These are phyloP conservation scores for Eupsilia transversa DNA, from an alignment of 2,888 invertebrate genomes.

Conservation along the genomic window DNA sequence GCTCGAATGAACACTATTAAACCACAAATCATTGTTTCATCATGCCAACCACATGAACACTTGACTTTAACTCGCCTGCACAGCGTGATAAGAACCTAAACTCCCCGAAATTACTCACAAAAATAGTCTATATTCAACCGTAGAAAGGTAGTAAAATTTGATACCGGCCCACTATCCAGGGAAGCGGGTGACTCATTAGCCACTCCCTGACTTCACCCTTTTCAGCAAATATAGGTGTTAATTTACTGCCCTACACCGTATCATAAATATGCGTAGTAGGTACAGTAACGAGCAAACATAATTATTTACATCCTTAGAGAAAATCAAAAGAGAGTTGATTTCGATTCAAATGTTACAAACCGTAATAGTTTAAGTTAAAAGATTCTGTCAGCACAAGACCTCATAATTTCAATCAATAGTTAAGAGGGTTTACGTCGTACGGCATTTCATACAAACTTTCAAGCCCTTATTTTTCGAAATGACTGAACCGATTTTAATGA, in stretches of 20 bases:
- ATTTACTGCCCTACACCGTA: conserved; percentile 29
- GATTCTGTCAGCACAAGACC: background rate
- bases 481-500: too few species aligned
- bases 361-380: background rate
- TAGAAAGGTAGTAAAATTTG: conserved; percentile 21
- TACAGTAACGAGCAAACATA: conserved; percentile 6
- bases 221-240: conserved; percentile 45
- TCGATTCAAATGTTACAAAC: background rate
- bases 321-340: background rate
- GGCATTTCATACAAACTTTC: too few species aligned
- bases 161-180: conserved; percentile 28
- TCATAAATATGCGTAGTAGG: conserved; percentile 35
- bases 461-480: too few species aligned
- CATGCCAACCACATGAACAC: background rate
- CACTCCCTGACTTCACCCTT: conserved; percentile 44
- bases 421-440: too few species aligned
- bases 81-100: conserved; percentile 25
- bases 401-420: background rate
- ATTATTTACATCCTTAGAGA: background rate
- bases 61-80: background rate
- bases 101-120: background rate
- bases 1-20: background rate
- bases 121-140: conserved; percentile 17
- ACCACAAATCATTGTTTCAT: background rate
- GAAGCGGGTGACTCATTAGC: conserved; percentile 54